Conservation (phyloP, 1,140 invertebrate genomes). For the Dendrolimus kikuchii region DNA sequence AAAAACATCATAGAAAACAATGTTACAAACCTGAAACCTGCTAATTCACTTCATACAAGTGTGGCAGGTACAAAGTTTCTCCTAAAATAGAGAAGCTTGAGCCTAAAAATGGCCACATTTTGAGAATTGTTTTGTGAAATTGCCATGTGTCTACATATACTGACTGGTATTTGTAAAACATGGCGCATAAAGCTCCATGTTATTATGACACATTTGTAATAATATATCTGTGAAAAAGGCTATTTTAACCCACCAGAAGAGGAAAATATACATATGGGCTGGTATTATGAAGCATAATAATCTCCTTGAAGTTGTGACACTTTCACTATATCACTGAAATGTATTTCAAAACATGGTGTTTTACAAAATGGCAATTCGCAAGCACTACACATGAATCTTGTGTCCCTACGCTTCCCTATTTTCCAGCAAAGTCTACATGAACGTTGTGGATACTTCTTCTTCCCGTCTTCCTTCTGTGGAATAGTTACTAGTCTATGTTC, state of each 20-base stretch:
- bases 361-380: constrained; percentile 69
- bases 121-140: no score
- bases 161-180: no score
- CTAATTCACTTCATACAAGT: no score
- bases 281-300: constrained; percentile 53
- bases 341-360: constrained; percentile 66
- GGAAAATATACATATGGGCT: constrained; percentile 16
- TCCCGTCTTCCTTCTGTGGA: constrained; percentile 70
- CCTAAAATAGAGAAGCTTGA: no score
- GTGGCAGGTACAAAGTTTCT: no score
- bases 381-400: constrained; percentile 66
- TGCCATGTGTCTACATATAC: no score
- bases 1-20: no score
- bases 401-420: constrained; percentile 62
- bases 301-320: constrained; percentile 58
- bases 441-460: constrained; percentile 70
- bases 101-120: no score
- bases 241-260: constrained; percentile 20
- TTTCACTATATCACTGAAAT: constrained; percentile 63
- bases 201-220: no score
- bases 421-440: constrained; percentile 68
- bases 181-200: no score
- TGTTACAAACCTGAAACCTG: no score
- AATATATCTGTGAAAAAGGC: neutral
- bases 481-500: constrained; percentile 65